Evolutionary conservation across 2,113 vertebrate species (phyloP).

Genomic region (Onychostoma macrolepis): DNA sequence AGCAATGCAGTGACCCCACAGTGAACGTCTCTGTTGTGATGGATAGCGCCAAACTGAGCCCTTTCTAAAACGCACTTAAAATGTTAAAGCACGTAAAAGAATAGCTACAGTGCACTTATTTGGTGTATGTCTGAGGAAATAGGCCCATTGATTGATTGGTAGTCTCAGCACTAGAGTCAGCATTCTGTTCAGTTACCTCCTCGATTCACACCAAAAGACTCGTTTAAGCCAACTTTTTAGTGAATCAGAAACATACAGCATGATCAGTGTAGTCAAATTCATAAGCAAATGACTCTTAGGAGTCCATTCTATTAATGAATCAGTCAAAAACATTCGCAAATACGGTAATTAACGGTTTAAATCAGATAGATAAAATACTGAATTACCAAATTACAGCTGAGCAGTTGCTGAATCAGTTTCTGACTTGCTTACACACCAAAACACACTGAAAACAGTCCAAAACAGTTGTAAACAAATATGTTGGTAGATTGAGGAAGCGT

Average conservation of each 20-base stretch:
- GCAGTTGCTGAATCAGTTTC: background rate
- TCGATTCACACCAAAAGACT: background rate
- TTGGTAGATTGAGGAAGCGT: too few species aligned
- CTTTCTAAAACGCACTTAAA: background rate
- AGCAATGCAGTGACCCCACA: constrained; percentile 27
- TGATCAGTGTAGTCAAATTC: background rate
- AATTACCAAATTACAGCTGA: background rate
- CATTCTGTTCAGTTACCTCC: background rate
- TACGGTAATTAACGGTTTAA: background rate
- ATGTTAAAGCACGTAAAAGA: background rate
- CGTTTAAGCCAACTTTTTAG: background rate
- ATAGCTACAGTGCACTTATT: background rate
- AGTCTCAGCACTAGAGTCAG: background rate
- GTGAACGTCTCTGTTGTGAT: background rate
- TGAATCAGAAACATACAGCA: background rate
- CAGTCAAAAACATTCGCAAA: background rate
- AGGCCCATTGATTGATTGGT: background rate
- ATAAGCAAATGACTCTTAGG: background rate
- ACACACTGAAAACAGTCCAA: too few species aligned
- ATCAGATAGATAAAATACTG: background rate
- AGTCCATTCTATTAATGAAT: background rate
- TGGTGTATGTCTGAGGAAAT: background rate
- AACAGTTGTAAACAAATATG: too few species aligned
- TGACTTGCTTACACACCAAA: background rate
- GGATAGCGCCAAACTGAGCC: background rate